Conservation (phyloP, 2,888 invertebrate species). For the Heliconius ismenius region DNA sequence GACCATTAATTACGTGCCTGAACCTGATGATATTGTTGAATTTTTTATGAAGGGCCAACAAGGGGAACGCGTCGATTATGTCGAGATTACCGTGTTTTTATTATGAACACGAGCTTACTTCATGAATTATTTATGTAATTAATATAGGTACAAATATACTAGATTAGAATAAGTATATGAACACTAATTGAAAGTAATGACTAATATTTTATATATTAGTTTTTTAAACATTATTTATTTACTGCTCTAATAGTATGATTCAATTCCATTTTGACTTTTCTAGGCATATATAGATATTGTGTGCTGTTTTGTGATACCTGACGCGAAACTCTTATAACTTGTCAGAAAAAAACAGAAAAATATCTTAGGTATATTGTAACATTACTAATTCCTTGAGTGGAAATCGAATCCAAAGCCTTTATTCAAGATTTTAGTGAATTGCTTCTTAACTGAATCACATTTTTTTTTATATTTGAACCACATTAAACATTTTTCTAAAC, state of each 20-base stretch:
- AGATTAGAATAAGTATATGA: too few relatives aligned
- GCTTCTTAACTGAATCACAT: neutral
- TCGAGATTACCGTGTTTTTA: conserved; percentile 24
- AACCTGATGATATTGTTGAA: conserved; percentile 70
- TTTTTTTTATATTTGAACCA: neutral
- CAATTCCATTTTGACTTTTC: too few relatives aligned
- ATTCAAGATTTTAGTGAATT: neutral
- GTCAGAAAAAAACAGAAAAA: too few relatives aligned
- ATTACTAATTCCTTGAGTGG: too few relatives aligned
- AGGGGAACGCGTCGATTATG: conserved; percentile 17
- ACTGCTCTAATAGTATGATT: too few relatives aligned
- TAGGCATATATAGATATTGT: too few relatives aligned
- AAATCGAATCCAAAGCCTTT: neutral
- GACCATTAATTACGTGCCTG: conserved; percentile 68
- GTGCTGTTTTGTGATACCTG: too few relatives aligned
- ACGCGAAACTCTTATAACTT: too few relatives aligned
- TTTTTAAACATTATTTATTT: too few relatives aligned
- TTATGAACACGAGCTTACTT: conserved; percentile 1
- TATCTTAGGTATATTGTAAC: too few relatives aligned
- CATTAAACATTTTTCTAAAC: conserved; percentile 34
- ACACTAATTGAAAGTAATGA: too few relatives aligned
- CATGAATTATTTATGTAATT: conserved; percentile 7
- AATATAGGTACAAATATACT: neutral
- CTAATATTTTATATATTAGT: too few relatives aligned
- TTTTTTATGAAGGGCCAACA: conserved; percentile 57